Evolutionary conservation across 2,888 invertebrate species (phyloP).

Genomic region (Thumatha senex): DNA sequence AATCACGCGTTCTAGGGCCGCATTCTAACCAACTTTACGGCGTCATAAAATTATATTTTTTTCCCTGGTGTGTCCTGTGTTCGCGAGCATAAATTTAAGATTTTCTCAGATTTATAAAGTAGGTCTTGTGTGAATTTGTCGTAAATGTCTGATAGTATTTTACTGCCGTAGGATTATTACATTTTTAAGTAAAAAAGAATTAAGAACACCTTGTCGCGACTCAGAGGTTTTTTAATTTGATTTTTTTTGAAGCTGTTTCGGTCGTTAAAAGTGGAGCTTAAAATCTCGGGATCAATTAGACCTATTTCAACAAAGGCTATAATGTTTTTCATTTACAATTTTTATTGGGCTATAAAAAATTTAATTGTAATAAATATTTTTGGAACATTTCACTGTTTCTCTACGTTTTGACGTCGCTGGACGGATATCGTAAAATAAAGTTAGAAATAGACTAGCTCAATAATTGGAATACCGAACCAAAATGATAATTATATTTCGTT

Average conservation of each 20-base stretch:
- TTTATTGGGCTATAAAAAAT: constrained; percentile 58
- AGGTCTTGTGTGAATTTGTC: constrained; percentile 78
- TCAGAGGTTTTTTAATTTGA: constrained; percentile 53
- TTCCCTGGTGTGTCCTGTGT: constrained; percentile 53
- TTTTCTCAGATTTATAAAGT: constrained; percentile 79
- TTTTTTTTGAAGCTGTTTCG: constrained; percentile 44
- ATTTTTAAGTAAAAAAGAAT: constrained; percentile 54
- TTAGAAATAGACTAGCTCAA: constrained; percentile 42
- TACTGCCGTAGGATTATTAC: constrained; percentile 69
- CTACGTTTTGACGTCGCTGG: constrained; percentile 28
- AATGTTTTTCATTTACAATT: constrained; percentile 55
- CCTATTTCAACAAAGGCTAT: constrained; percentile 55
- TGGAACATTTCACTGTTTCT: constrained; percentile 37
- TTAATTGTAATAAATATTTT: constrained; percentile 62
- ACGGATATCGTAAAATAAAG: constrained; percentile 46
- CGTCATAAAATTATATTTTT: constrained; percentile 56
- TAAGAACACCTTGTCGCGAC: constrained; percentile 54
- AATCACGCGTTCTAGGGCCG: constrained; percentile 51
- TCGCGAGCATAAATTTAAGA: constrained; percentile 70
- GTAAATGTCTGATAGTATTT: constrained; percentile 77
- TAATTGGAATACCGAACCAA: constrained; percentile 28
- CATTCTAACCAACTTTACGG: constrained; percentile 64
- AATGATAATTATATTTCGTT: constrained; percentile 19
- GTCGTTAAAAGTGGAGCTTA: constrained; percentile 62
- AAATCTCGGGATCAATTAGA: constrained; percentile 63